Evolutionary conservation across 2,113 vertebrate species (phyloP).

Genomic region (Synchiropus splendidus): DNA sequence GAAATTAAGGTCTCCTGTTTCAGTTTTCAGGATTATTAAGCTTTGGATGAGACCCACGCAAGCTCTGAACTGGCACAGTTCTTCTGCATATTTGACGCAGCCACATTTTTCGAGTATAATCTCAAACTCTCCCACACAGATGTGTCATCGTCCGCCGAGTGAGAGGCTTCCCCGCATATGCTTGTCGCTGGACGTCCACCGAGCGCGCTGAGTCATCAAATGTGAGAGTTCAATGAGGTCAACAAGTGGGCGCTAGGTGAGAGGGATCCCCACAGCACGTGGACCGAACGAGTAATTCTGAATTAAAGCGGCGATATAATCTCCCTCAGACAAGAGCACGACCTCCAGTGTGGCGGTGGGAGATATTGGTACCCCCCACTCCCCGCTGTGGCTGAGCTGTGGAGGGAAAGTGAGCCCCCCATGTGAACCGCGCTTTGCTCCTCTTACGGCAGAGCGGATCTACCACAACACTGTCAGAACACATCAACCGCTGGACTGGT

Average conservation of each 20-base stretch:
- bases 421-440: slow-evolving; percentile 47
- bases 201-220: slow-evolving; percentile 18
- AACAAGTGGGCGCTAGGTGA: slow-evolving; percentile 56
- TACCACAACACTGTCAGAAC: slow-evolving; percentile 63
- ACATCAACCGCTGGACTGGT: slow-evolving; percentile 40
- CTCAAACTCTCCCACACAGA: slow-evolving; percentile 22
- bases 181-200: slow-evolving; percentile 7
- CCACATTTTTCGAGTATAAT: slow-evolving; percentile 9
- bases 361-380: background rate
- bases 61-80: too few relatives aligned
- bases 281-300: too few relatives aligned
- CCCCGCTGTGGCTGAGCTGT: slow-evolving; percentile 11
- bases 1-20: too few relatives aligned
- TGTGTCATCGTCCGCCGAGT: slow-evolving; percentile 30
- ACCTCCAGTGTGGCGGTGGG: too few relatives aligned
- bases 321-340: too few relatives aligned
- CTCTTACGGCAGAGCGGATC: slow-evolving; percentile 49
- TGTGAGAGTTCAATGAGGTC: slow-evolving; percentile 47
- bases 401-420: slow-evolving; percentile 27
- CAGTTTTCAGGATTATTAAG: too few relatives aligned
- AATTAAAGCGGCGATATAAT: too few relatives aligned
- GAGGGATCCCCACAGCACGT: slow-evolving; percentile 45
- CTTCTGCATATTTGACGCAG: background rate
- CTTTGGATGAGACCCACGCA: too few relatives aligned
- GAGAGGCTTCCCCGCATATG: slow-evolving; percentile 19